Evolutionary conservation across 2,888 invertebrate genomes (phyloP).

Genomic region (Caenorhabditis sp.): DNA sequence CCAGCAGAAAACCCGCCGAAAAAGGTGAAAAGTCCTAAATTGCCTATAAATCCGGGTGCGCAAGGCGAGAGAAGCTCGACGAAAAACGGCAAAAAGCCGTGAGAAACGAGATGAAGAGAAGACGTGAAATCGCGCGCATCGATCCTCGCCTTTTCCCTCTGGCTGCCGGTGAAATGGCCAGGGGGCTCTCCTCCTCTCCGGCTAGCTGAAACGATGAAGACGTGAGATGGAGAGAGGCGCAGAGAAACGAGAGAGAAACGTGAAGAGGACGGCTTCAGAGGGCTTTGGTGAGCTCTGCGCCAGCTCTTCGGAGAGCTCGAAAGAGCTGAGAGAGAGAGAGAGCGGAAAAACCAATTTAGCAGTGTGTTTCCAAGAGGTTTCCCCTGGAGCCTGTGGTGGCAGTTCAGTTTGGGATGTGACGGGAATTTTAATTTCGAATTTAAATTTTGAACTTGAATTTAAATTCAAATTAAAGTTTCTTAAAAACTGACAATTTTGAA

Average conservation of each 20-base stretch:
- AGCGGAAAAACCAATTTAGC: conserved; percentile 44
- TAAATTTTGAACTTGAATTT: no score
- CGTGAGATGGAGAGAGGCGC: not conserved
- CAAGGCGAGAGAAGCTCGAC: no score
- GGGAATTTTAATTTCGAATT: not conserved
- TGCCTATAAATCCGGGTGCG: no score
- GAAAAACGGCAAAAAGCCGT: not conserved
- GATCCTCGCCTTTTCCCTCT: conserved; percentile 11
- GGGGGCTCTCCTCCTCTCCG: conserved; percentile 1
- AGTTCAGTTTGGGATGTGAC: no score
- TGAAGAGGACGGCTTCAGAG: conserved; percentile 32
- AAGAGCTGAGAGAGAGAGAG: conserved; percentile 13
- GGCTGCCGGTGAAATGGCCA: conserved; percentile 14
- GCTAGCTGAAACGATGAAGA: conserved; percentile 20
- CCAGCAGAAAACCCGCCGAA: not conserved
- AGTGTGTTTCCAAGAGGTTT: no score
- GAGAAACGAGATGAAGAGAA: conserved; percentile 17
- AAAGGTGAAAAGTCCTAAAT: no score
- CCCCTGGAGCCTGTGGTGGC: no score
- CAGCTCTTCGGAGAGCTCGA: conserved; percentile 10
- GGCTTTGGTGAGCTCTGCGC: not conserved
- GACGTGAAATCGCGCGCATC: conserved; percentile 38
- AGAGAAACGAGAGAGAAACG: conserved; percentile 35
- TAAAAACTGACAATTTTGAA: no score
- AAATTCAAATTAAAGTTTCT: no score